phyloP scores from a whole-genome alignment of 2,888 invertebrate genomes.

The Orthosia gracilis region DNA sequence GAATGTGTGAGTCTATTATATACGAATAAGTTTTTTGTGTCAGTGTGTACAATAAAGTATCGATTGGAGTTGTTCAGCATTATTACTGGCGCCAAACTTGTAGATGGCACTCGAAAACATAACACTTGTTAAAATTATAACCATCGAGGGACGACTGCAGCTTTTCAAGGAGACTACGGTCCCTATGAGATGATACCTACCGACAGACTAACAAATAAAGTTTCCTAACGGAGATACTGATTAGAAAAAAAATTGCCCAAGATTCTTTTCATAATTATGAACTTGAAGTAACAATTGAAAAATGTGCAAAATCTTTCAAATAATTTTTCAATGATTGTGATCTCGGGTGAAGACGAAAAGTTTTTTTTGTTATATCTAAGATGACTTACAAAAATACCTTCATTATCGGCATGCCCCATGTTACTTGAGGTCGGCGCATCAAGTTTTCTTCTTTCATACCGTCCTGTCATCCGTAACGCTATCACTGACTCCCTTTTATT shows the following conservation, averaged over 20 bases:
- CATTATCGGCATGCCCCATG: too few species aligned
- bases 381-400: too few species aligned
- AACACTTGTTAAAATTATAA: slow-evolving; percentile 38
- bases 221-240: background rate
- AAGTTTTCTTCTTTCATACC: too few species aligned
- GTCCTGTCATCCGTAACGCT: too few species aligned
- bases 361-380: too few species aligned
- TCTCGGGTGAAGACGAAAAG: too few species aligned
- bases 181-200: background rate
- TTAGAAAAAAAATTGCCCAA: background rate
- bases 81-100: slow-evolving; percentile 29
- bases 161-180: background rate
- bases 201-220: slow-evolving; percentile 8
- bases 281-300: too few species aligned
- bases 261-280: too few species aligned
- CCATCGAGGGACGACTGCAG: slow-evolving; percentile 1
- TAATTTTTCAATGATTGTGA: too few species aligned
- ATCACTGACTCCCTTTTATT: too few species aligned
- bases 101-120: slow-evolving; percentile 19
- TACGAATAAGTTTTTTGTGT: background rate
- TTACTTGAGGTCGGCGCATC: too few species aligned
- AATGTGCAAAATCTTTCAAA: too few species aligned
- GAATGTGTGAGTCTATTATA: background rate
- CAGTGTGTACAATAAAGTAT: background rate
- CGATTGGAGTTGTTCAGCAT: background rate